phyloP scores from a whole-genome alignment of 2,888 invertebrate species.

The Drosophila dives region DNA sequence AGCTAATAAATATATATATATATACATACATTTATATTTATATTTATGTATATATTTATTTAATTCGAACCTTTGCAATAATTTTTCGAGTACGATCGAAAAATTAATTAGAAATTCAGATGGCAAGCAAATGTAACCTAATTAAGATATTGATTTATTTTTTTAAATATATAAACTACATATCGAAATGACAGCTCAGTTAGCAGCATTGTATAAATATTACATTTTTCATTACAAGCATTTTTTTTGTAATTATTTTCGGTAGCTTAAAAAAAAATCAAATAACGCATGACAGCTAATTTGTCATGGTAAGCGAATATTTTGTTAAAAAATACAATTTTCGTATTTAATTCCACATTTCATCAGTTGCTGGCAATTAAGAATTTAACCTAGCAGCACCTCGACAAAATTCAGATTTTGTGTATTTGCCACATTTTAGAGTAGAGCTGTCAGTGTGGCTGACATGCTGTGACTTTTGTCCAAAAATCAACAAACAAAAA shows the following conservation, averaged over 20 bases:
- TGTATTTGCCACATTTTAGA: background rate
- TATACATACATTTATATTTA: too few relatives aligned
- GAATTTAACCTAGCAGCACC: background rate
- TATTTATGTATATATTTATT: background rate
- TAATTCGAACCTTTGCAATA: background rate
- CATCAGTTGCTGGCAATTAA: slow-evolving; percentile 7
- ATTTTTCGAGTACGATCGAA: background rate
- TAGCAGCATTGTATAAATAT: background rate
- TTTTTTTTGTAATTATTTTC: background rate
- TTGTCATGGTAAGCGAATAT: background rate
- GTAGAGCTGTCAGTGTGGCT: slow-evolving; percentile 32
- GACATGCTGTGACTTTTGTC: slow-evolving; percentile 53
- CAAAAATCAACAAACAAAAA: slow-evolving; percentile 60
- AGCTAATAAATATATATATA: background rate
- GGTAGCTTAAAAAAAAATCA: background rate
- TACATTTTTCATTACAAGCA: background rate
- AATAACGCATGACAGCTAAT: slow-evolving; percentile 22
- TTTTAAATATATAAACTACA: background rate
- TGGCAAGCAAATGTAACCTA: background rate
- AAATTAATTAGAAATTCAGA: background rate
- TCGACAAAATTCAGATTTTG: slow-evolving; percentile 2
- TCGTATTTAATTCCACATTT: slow-evolving; percentile 28
- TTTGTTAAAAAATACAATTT: slow-evolving; percentile 2
- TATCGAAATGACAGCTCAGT: background rate
- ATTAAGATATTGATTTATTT: background rate